Percentiles rank a stretch among this genome's conserved stretches.
These are phyloP conservation scores for Sinocyclocheilus rhinocerous DNA, from an alignment of 2,113 vertebrate species.

Conservation along the genomic window DNA sequence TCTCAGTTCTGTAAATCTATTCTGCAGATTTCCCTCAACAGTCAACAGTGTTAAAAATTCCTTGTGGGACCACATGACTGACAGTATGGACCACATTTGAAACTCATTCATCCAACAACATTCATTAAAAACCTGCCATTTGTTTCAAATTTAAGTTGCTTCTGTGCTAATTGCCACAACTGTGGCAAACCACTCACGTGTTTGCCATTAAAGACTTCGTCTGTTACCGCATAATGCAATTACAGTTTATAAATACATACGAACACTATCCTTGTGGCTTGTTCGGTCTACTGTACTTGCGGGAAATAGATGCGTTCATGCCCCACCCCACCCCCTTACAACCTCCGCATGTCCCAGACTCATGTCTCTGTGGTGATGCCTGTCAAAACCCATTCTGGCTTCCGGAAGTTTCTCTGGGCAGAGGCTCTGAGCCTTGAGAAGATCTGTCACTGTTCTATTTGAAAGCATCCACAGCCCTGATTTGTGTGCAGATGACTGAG, in stretches of 20 bases:
- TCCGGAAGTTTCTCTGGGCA: slow-evolving; percentile 35
- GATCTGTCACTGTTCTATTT: slow-evolving; percentile 50
- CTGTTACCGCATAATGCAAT: slow-evolving; percentile 41
- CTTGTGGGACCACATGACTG: not conserved
- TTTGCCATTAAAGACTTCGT: slow-evolving; percentile 34
- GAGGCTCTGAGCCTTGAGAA: not conserved
- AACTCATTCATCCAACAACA: slow-evolving; percentile 8
- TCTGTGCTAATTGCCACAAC: not conserved
- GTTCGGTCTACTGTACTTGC: slow-evolving; percentile 10
- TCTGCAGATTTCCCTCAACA: too few species aligned
- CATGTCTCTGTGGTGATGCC: slow-evolving; percentile 44
- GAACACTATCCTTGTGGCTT: slow-evolving; percentile 29
- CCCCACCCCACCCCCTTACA: not conserved
- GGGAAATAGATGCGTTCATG: slow-evolving; percentile 22
- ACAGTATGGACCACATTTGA: not conserved
- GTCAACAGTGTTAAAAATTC: not conserved
- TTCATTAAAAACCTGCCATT: slow-evolving; percentile 48
- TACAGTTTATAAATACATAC: slow-evolving; percentile 41
- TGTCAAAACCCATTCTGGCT: slow-evolving; percentile 41
- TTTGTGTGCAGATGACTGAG: slow-evolving; percentile 24
- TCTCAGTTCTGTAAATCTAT: too few species aligned
- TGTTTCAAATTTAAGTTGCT: slow-evolving; percentile 14
- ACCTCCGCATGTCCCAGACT: slow-evolving; percentile 17
- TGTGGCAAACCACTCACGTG: slow-evolving; percentile 22
- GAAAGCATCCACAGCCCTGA: slow-evolving; percentile 38